Base-by-base conservation (phyloP, 1,140 invertebrate genomes). In the Pogonognathellus flavescens region DNA sequence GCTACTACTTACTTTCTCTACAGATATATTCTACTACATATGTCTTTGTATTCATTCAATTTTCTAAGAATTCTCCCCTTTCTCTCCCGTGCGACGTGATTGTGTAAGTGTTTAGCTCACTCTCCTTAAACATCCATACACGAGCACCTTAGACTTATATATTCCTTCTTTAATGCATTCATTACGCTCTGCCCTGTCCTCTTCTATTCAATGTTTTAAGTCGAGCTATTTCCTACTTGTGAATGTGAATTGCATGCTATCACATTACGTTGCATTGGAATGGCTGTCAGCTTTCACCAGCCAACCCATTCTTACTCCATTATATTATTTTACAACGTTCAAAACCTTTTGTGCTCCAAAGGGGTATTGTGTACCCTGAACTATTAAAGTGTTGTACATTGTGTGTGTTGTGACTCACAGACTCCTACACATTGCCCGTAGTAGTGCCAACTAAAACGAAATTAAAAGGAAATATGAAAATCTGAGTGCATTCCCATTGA, bases 271-370 rank as follows among this genome's bases (percentile, higher is more conserved):
- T 76, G 70, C 41, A 76, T 20, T 62, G 4, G 25, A 76, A 76
- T 31, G 70, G 41, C 49, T 76, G 70, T 76, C 70, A 76, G 70
- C 41, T 76, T 76, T 76, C 70, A 76, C 49, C 70, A 25, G n/a
- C 31, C 25, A 76, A 76, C 41, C 53, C 70, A 76, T 76, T 76
- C 41, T 76, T 31, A 76, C 10, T 76, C 70, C 9, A 18, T 76
- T 76, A 25, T 50, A 76, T 76, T 76, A 76, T 50, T 76, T 76
- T 76, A 49, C 16, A 49, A 1, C 9, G 25, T 9, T 76, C 25
- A 41, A 76, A 76, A 81, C n/a, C 80, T 81, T 81, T 81, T 81
- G 80, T 81, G 49, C 55, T 81, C 55, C 25, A 81, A 81, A 81
- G 80, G 53, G 80, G 49, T 55, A 25, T 50, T 76, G 70, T n/a